phyloP scores from a whole-genome alignment of 1,140 invertebrate species.

The Parasteatoda tepidariorum region DNA sequence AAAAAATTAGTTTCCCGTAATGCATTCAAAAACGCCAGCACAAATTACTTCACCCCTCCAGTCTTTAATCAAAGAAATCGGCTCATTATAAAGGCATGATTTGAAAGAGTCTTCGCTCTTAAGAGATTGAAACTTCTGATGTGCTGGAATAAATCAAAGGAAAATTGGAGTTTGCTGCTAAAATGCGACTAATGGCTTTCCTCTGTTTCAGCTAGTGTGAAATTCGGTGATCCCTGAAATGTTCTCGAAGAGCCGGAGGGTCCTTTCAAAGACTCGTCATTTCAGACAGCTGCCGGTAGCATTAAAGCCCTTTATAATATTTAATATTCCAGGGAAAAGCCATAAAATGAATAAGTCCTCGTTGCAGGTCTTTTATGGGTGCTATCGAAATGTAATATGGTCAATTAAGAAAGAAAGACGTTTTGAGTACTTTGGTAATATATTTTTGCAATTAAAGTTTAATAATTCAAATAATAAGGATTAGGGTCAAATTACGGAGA shows the following conservation, averaged over 20 bases:
- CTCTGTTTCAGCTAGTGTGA: conserved; percentile 51
- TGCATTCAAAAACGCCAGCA: neutral
- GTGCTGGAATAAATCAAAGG: conserved; percentile 50
- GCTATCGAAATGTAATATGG: too few relatives aligned
- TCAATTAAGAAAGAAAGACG: too few relatives aligned
- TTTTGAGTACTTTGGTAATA: too few relatives aligned
- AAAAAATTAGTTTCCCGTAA: too few relatives aligned
- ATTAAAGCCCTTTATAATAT: conserved; percentile 58
- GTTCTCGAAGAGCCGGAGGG: conserved; percentile 27
- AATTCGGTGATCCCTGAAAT: conserved; percentile 55
- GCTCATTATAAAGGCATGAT: conserved; percentile 31
- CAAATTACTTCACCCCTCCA: neutral
- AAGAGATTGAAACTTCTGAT: conserved; percentile 54
- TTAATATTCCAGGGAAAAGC: conserved; percentile 44
- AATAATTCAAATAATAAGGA: too few relatives aligned
- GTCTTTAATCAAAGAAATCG: conserved; percentile 35
- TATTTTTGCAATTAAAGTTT: too few relatives aligned
- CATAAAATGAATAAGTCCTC: conserved; percentile 37
- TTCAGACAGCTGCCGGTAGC: conserved; percentile 39
- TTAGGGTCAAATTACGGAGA: too few relatives aligned
- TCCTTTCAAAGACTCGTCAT: conserved; percentile 55
- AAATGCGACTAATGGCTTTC: conserved; percentile 55
- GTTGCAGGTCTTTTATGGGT: conserved; percentile 29
- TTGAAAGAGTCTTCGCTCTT: conserved; percentile 14
- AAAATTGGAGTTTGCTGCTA: conserved; percentile 35